These are phyloP conservation scores for Aphidius colemani DNA, from an alignment of 2,888 invertebrate species.

Conservation along the genomic window DNA sequence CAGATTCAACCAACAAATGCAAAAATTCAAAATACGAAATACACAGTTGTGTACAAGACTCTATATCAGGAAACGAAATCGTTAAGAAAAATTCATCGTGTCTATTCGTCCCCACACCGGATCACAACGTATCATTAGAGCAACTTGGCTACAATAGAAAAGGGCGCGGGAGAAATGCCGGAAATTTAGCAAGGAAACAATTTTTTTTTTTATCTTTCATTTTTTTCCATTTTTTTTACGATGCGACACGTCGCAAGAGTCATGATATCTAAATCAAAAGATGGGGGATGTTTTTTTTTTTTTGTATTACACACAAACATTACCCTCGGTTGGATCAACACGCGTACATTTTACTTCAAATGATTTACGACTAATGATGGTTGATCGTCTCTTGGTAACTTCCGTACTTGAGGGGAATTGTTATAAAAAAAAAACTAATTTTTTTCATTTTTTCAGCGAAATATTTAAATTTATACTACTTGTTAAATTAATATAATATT, in stretches of 20 bases:
- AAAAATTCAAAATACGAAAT: slow-evolving; percentile 1
- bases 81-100: slow-evolving; percentile 31
- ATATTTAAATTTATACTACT: too few species aligned
- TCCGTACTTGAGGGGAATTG: neutral
- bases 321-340: too few species aligned
- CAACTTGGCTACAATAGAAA: slow-evolving; percentile 44
- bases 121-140: slow-evolving; percentile 58
- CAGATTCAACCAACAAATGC: neutral
- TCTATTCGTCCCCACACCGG: slow-evolving; percentile 42
- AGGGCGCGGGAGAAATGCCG: slow-evolving; percentile 48
- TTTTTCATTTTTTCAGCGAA: neutral
- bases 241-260: slow-evolving; percentile 24
- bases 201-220: slow-evolving; percentile 37
- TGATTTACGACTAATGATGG: too few species aligned
- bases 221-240: slow-evolving; percentile 12
- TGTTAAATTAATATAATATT: too few species aligned
- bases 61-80: slow-evolving; percentile 19
- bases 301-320: too few species aligned
- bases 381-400: too few species aligned
- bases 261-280: slow-evolving; percentile 50
- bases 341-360: too few species aligned
- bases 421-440: neutral
- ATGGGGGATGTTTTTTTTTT: too few species aligned
- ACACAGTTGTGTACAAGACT: slow-evolving; percentile 1
- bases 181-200: slow-evolving; percentile 54